These are phyloP conservation scores for Geophilus truncorum DNA, from an alignment of 2,888 invertebrate species.

Conservation along the genomic window DNA sequence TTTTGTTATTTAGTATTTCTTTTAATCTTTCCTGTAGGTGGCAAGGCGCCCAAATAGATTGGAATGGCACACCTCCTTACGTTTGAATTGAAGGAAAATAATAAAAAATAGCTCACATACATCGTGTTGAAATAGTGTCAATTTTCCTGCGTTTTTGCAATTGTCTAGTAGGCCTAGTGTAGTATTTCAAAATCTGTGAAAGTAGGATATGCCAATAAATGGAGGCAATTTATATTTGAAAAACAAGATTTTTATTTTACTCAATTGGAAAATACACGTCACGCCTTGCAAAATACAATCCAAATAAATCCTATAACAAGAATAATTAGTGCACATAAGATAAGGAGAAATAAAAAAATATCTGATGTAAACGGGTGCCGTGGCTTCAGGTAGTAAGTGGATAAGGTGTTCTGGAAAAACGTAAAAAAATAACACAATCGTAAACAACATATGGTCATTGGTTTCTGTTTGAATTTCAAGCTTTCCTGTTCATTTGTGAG, in stretches of 20 bases:
- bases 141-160: neutral
- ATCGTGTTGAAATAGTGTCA: neutral
- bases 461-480: neutral
- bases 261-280: neutral
- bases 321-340: neutral
- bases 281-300: neutral
- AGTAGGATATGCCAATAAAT: neutral
- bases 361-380: neutral
- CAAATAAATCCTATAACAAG: neutral
- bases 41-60: constrained; percentile 46
- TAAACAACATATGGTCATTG: neutral
- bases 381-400: neutral
- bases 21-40: too few relatives aligned
- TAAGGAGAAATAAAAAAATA: neutral
- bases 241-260: neutral
- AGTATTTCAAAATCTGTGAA: neutral
- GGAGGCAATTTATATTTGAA: neutral
- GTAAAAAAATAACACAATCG: neutral
- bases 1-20: neutral
- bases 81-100: constrained; percentile 29
- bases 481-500: neutral
- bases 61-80: constrained; percentile 46
- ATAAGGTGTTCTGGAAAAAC: neutral
- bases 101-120: neutral
- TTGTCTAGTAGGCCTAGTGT: neutral